Conservation (phyloP, 2,113 vertebrate species). For the Copsychus sechellarum region DNA sequence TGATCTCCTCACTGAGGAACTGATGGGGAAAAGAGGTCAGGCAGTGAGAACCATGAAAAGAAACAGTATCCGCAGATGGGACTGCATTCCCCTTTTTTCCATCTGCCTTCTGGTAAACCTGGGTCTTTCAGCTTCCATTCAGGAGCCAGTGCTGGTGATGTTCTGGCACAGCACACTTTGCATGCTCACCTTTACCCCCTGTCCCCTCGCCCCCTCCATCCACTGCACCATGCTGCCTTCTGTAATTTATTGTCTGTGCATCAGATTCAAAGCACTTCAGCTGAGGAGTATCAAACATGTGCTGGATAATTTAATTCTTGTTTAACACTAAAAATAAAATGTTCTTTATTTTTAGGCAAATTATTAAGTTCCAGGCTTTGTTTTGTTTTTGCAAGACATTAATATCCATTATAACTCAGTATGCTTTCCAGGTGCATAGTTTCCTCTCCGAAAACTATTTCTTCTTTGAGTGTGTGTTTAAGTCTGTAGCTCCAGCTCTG, state of each 20-base stretch:
- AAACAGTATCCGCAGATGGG: background rate
- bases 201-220: fast-evolving
- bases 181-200: background rate
- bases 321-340: background rate
- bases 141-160: fast-evolving
- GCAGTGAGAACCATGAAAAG: background rate
- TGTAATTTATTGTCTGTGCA: background rate
- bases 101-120: background rate
- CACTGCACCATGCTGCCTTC: background rate
- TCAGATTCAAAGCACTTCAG: background rate
- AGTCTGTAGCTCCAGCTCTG: background rate
- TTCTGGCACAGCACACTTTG: background rate
- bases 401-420: slow-evolving; percentile 22
- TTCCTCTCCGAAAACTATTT: background rate
- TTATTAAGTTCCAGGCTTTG: slow-evolving; percentile 24
- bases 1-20: background rate
- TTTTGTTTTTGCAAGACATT: slow-evolving; percentile 39
- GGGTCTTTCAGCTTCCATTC: background rate
- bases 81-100: background rate
- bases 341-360: slow-evolving; percentile 20
- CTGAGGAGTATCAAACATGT: background rate
- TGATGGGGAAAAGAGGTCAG: slow-evolving; percentile 18
- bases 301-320: background rate
- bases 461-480: slow-evolving; percentile 1
- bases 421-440: slow-evolving; percentile 18